Percentiles rank a stretch among this genome's conserved stretches.
These are phyloP conservation scores for Echeneis naucrates DNA, from an alignment of 2,797 vertebrate genomes.

Conservation along the genomic window DNA sequence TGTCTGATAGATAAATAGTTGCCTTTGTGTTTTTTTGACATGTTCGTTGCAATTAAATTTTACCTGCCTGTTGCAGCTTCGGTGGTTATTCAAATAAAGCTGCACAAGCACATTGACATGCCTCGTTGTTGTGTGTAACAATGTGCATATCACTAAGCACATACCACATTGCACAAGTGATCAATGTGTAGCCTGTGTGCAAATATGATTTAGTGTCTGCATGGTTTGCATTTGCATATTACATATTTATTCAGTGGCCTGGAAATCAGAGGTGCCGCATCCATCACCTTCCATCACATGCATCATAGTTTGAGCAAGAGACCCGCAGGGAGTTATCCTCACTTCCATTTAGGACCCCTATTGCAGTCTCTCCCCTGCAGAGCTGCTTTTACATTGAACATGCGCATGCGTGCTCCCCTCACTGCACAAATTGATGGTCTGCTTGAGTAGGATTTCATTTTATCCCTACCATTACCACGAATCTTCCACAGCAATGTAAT, in stretches of 20 bases:
- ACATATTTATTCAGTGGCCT: constrained; percentile 20
- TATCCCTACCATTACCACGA: background rate
- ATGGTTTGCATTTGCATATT: constrained; percentile 35
- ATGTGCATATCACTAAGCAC: constrained; percentile 22
- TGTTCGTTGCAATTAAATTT: background rate
- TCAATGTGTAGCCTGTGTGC: constrained; percentile 21
- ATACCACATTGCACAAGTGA: constrained; percentile 17
- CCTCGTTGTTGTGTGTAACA: constrained; percentile 29
- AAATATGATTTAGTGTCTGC: constrained; percentile 19
- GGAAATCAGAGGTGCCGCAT: constrained; percentile 12
- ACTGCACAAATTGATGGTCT: constrained; percentile 13
- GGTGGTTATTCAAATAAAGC: constrained; percentile 48
- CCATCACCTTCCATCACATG: background rate
- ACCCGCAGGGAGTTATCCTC: background rate
- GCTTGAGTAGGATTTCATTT: constrained; percentile 30
- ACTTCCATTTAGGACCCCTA: constrained; percentile 19
- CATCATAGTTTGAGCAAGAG: constrained; percentile 1
- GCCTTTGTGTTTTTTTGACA: constrained; percentile 14
- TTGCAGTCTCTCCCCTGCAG: constrained; percentile 12
- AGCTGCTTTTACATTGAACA: constrained; percentile 4
- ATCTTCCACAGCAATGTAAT: background rate
- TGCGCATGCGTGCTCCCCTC: constrained; percentile 9
- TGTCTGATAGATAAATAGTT: background rate
- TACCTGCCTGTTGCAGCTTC: background rate
- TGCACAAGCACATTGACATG: constrained; percentile 29